These are phyloP conservation scores for Caenorhabditis elegans DNA, from an alignment of 1,140 invertebrate species.

Conservation along the genomic window WBcel235 BX284606.5:4478001-4478500, in stretches of 20 bases:
- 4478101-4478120: conserved; percentile 1
- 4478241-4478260: not conserved
- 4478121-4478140: not conserved
- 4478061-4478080: not conserved
- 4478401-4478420: conserved; percentile 51
- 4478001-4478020: not conserved
- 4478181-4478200: conserved; percentile 7
- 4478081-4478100: no score
- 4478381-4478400: conserved; percentile 47
- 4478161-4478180: conserved; percentile 20
- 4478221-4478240: conserved; percentile 4
- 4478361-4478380: conserved; percentile 60
- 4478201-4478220: conserved; percentile 22
- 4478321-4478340: not conserved
- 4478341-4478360: not conserved
- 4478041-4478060: not conserved
- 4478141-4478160: conserved; percentile 11
- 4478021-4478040: not conserved
- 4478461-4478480: conserved; percentile 48
- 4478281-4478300: no score
- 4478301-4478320: not conserved
- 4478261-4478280: not conserved
- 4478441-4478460: conserved; percentile 41
- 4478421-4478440: not conserved
- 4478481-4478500: conserved; percentile 22